phyloP scores from a whole-genome alignment of 2,888 invertebrate genomes.

The Resseliella maxima region DNA sequence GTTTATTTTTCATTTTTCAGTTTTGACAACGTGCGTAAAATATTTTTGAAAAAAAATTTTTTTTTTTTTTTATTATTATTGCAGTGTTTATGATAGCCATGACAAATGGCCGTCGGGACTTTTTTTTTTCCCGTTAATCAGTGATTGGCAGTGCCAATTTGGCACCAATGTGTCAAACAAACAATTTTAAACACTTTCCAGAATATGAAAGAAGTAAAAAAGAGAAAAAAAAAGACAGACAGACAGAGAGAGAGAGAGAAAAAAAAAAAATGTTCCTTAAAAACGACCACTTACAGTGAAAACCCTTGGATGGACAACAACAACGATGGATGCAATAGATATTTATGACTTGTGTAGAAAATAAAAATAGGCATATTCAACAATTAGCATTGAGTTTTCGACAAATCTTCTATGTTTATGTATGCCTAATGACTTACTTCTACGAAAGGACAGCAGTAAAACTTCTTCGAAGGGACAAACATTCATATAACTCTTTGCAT shows the following conservation, averaged over 20 bases:
- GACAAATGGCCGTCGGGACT: constrained; percentile 28
- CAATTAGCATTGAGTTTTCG: constrained; percentile 28
- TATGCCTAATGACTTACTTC: neutral
- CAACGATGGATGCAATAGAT: neutral
- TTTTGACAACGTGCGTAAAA: neutral
- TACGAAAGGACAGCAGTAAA: constrained; percentile 39
- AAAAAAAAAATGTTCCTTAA: neutral
- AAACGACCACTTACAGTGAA: constrained; percentile 20
- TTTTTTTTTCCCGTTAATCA: neutral
- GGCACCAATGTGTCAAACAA: constrained; percentile 11
- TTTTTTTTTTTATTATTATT: neutral
- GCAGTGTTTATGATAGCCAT: constrained; percentile 7
- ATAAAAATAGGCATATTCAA: neutral
- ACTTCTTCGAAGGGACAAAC: neutral
- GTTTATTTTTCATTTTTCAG: neutral
- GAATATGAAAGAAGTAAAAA: too few relatives aligned
- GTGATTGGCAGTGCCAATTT: too few relatives aligned
- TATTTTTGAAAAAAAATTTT: too few relatives aligned
- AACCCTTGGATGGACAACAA: neutral
- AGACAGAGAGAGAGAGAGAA: too few relatives aligned
- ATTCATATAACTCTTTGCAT: constrained; percentile 21
- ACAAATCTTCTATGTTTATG: constrained; percentile 44
- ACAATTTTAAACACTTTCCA: neutral
- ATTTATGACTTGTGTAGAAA: constrained; percentile 52
- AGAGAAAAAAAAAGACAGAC: too few relatives aligned